phyloP scores from a whole-genome alignment of 2,888 invertebrate species.

The Lasioglossum leucozonium region DNA sequence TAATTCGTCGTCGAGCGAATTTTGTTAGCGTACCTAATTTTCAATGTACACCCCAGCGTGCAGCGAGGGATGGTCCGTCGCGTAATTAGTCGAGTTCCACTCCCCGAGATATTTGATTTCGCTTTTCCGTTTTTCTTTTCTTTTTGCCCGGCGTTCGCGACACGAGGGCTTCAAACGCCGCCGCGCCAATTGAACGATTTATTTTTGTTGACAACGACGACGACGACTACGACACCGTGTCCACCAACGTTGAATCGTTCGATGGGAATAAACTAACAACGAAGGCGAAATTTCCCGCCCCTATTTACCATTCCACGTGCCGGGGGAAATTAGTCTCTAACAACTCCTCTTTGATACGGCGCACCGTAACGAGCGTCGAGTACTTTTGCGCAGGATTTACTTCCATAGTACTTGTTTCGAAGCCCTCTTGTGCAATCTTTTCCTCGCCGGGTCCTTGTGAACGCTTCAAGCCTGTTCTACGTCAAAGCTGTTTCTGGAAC shows the following conservation, averaged over 20 bases:
- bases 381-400: not conserved
- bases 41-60: not conserved
- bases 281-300: not conserved
- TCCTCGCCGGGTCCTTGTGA: not conserved
- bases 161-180: not conserved
- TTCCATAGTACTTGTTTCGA: not conserved
- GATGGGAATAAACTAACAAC: not conserved
- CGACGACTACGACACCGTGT: too few relatives aligned
- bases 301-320: slow-evolving; percentile 3
- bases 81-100: slow-evolving; percentile 10
- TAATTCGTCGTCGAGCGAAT: slow-evolving; percentile 14
- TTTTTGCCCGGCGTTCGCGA: not conserved
- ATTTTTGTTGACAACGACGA: slow-evolving; percentile 5
- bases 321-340: not conserved
- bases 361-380: not conserved
- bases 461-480: not conserved
- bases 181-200: slow-evolving; percentile 21
- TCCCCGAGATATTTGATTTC: slow-evolving; percentile 8
- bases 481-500: not conserved
- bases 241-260: not conserved
- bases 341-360: slow-evolving; percentile 2
- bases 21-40: slow-evolving; percentile 6
- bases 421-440: not conserved
- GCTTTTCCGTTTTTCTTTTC: not conserved
- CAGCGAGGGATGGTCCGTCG: not conserved